phyloP scores from a whole-genome alignment of 2,113 vertebrate genomes.

The Cariama cristata region DNA sequence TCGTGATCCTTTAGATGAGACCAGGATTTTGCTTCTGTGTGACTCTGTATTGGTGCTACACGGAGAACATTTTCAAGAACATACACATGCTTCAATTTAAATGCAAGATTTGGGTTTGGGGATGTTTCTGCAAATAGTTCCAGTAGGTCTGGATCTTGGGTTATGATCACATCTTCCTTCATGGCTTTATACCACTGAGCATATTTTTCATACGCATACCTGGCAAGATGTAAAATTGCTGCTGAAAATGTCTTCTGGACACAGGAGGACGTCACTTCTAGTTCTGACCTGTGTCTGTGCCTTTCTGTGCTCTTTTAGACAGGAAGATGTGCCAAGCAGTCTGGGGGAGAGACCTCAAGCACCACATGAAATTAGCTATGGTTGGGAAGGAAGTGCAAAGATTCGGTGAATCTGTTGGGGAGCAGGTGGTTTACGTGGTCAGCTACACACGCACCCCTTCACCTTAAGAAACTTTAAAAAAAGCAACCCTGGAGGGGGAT shows the following conservation, averaged over 20 bases:
- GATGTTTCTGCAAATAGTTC: not conserved
- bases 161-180: not conserved
- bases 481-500: not conserved
- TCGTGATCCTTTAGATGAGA: not conserved
- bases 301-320: not conserved
- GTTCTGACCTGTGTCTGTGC: not conserved
- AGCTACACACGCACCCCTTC: not conserved
- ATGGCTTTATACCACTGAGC: not conserved
- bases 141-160: not conserved
- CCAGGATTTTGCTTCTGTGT: not conserved
- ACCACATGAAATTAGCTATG: not conserved
- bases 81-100: not conserved
- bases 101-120: not conserved
- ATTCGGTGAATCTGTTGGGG: not conserved
- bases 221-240: not conserved
- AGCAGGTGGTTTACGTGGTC: not conserved
- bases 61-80: not conserved
- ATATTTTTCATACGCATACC: not conserved
- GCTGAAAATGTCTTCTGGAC: not conserved
- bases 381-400: not conserved
- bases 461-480: not conserved
- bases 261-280: rapidly evolving
- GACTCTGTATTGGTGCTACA: not conserved
- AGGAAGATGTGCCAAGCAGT: not conserved
- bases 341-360: not conserved